Percentiles rank a stretch among this genome's conserved stretches.
These are phyloP conservation scores for Chalcis sispes DNA, from an alignment of 2,888 invertebrate genomes.

Conservation along the genomic window DNA sequence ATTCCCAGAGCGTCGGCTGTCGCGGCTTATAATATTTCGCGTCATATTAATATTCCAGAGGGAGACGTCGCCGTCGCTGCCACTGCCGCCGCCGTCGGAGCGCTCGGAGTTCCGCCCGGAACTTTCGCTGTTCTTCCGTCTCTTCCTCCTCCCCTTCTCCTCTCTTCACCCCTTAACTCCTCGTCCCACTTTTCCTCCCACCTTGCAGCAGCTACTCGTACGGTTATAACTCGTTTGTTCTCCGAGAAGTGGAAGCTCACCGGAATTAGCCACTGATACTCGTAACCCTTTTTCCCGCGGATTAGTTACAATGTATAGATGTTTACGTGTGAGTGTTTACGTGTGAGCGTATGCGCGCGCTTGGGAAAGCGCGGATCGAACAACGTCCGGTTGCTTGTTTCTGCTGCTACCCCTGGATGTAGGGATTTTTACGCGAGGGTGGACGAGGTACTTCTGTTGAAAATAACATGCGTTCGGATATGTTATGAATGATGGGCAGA, in stretches of 20 bases:
- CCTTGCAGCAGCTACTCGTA: background rate
- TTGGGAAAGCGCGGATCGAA: too few species aligned
- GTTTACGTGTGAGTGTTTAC: background rate
- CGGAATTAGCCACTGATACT: conserved; percentile 34
- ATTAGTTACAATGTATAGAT: conserved; percentile 5
- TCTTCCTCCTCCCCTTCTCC: background rate
- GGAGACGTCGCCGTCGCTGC: conserved; percentile 66
- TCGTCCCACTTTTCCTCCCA: background rate
- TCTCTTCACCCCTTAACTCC: background rate
- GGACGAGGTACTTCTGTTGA: too few species aligned
- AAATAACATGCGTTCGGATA: too few species aligned
- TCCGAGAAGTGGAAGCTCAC: background rate
- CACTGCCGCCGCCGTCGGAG: conserved; percentile 59
- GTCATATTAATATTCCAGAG: conserved; percentile 76
- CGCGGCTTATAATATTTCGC: conserved; percentile 76
- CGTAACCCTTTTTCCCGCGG: background rate
- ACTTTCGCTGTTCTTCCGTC: conserved; percentile 43
- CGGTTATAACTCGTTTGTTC: too few species aligned
- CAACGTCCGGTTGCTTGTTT: too few species aligned
- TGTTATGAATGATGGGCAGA: too few species aligned
- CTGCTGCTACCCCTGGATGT: too few species aligned
- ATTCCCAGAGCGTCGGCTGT: conserved; percentile 74
- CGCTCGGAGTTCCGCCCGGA: conserved; percentile 34
- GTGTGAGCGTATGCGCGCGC: background rate
- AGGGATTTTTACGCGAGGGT: too few species aligned